Evolutionary conservation across 2,888 invertebrate genomes (phyloP).

Genomic region (Nemotelus pantherinus): DNA sequence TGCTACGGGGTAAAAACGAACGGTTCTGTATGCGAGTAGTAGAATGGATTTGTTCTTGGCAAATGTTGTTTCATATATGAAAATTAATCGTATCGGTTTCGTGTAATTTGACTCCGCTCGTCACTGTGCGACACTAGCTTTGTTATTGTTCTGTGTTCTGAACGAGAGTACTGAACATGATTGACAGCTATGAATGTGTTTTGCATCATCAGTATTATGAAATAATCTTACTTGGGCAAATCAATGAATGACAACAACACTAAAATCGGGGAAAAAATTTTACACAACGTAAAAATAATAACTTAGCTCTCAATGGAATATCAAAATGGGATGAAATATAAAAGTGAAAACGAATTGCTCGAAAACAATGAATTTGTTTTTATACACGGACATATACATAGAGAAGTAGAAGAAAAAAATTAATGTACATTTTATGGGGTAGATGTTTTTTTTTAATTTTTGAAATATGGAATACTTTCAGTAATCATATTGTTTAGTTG

Average conservation of each 20-base stretch:
- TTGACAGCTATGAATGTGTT: not conserved
- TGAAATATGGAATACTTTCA: conserved; percentile 1
- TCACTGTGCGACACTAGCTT: too few relatives aligned
- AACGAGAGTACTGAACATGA: too few relatives aligned
- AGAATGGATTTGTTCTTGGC: too few relatives aligned
- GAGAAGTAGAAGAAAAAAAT: conserved; percentile 35
- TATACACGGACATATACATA: conserved; percentile 41
- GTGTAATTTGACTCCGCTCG: too few relatives aligned
- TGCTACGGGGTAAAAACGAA: too few relatives aligned
- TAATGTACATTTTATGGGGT: conserved; percentile 18
- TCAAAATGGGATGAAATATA: not conserved
- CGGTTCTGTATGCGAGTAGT: too few relatives aligned
- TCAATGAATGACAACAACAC: conserved; percentile 18
- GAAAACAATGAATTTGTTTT: conserved; percentile 12
- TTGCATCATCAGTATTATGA: too few relatives aligned
- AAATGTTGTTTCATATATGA: too few relatives aligned
- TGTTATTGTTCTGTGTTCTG: too few relatives aligned
- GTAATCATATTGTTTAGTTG: too few relatives aligned
- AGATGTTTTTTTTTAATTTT: conserved; percentile 38
- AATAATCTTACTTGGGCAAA: not conserved
- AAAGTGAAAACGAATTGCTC: not conserved
- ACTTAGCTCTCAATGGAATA: conserved; percentile 23
- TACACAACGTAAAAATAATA: conserved; percentile 22
- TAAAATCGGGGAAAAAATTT: conserved; percentile 21
- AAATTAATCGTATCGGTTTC: too few relatives aligned